Evolutionary conservation across 2,797 vertebrate species (phyloP).

Genomic region (Threskiornis aethiopicus): DNA sequence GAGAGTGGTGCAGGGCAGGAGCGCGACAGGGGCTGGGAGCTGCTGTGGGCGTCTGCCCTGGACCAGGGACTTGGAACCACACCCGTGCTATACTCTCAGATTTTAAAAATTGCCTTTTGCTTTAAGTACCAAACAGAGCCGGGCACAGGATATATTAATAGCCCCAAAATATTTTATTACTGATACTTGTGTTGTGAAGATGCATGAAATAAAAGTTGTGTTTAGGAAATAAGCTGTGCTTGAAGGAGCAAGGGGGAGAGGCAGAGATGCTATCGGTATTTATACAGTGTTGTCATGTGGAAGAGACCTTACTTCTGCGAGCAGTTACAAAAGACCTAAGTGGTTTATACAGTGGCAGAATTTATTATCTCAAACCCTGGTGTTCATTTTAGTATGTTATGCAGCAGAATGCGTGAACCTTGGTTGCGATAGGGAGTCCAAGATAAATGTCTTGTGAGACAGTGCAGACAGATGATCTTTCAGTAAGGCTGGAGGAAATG

Average conservation of each 20-base stretch:
- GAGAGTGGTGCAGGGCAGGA: neutral
- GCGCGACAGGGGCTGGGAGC: neutral
- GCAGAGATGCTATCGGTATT: neutral
- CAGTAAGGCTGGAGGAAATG: neutral
- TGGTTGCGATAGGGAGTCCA: neutral
- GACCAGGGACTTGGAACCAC: rapidly evolving
- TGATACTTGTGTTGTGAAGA: neutral
- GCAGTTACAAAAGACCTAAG: neutral
- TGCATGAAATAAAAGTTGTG: neutral
- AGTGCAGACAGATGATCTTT: neutral
- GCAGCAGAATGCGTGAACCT: neutral
- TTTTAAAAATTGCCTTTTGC: neutral
- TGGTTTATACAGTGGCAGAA: neutral
- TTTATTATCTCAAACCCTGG: rapidly evolving
- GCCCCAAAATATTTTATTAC: neutral
- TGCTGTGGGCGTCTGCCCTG: neutral
- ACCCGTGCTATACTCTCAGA: rapidly evolving
- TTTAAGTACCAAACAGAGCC: neutral
- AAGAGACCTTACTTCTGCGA: neutral
- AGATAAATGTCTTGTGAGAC: neutral
- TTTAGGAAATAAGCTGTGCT: neutral
- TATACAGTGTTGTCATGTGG: rapidly evolving
- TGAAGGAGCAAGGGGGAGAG: neutral
- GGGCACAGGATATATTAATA: neutral
- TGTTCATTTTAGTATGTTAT: neutral